Conservation (phyloP, 2,113 vertebrate genomes). For the Macquaria ambigua region DNA sequence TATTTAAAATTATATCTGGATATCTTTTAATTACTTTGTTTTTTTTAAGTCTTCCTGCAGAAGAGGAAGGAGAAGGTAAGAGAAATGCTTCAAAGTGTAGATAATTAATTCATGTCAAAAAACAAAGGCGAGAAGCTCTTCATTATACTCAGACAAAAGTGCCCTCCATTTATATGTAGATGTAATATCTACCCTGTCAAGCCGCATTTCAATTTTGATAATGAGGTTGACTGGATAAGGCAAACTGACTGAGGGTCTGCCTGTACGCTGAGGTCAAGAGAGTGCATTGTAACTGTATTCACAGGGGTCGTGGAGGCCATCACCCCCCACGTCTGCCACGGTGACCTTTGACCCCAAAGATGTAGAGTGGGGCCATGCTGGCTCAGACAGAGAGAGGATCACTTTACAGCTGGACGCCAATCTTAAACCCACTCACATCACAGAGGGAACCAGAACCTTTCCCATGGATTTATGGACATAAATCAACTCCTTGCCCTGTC, state of each 20-base stretch:
- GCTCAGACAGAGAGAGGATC: constrained; percentile 77
- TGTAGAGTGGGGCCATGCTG: constrained; percentile 66
- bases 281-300: constrained; percentile 74
- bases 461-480: constrained; percentile 81
- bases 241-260: constrained; percentile 47
- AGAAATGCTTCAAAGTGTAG: constrained; percentile 32
- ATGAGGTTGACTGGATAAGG: constrained; percentile 37
- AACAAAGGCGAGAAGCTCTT: constrained; percentile 63
- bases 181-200: constrained; percentile 67
- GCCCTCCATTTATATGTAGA: constrained; percentile 75
- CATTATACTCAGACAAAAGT: constrained; percentile 66
- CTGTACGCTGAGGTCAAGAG: constrained; percentile 44
- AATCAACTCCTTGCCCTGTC: constrained; percentile 77
- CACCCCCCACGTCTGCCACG: constrained; percentile 52
- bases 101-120: constrained; percentile 74
- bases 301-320: constrained; percentile 59
- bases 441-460: constrained; percentile 75
- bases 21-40: constrained; percentile 65
- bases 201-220: constrained; percentile 59
- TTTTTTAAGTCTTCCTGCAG: constrained; percentile 31
- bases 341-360: constrained; percentile 69
- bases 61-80: constrained; percentile 27
- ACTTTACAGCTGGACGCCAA: constrained; percentile 80
- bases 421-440: constrained; percentile 78
- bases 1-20: constrained; percentile 53